Evolutionary conservation across 2,113 vertebrate species (phyloP), one percentile per base, ranked within the genome.

Genomic region (Zosterops pallidus): DNA sequence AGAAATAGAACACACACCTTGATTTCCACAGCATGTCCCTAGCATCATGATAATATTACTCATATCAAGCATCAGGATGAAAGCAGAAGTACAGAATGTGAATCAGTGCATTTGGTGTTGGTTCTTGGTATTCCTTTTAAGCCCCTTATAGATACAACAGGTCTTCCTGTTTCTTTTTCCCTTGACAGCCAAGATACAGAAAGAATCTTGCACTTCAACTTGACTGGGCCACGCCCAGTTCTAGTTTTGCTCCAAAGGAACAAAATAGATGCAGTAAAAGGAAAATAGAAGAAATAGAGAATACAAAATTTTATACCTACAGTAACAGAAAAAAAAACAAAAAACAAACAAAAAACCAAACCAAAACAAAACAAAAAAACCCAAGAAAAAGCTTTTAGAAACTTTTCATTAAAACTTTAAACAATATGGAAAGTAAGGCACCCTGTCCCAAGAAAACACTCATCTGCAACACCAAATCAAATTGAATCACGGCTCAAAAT

Each of bases 1-100:
- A 94, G 68, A 97, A 93, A 96, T 24, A 89, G 63, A 95, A 94
- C 70, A 94, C 89, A 84, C 65, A 82, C 62, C 56, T 97, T 39
- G 56, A 63, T 70, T 95, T 96, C 79, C 83, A 88, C 13, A 60
- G 69, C 35, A 64, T 81, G 35, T 89, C 63, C 90, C 49, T 8
- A 94, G n/a, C 72, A 92, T 50, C 39, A 75, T 81, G 42, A 86
- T 57, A 89, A 89, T 87, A 83, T 59, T 47, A 72, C 31, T 93
- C 83, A 84, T 84, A 95, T n/a, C 53, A 91, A 93, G 63, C 39
- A 86, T 56, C 53, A 86, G 60, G 67, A 91, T 92, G 90, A 95
- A 95, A 94, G 80, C 53, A 94, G 67, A 92, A 71, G 49, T 53
- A 83, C 92, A 91, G 62, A 57, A 53, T 87, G 60, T 68, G 70